Conservation (phyloP, 23 tunicate species). For the Halocynthia aurantium region DNA sequence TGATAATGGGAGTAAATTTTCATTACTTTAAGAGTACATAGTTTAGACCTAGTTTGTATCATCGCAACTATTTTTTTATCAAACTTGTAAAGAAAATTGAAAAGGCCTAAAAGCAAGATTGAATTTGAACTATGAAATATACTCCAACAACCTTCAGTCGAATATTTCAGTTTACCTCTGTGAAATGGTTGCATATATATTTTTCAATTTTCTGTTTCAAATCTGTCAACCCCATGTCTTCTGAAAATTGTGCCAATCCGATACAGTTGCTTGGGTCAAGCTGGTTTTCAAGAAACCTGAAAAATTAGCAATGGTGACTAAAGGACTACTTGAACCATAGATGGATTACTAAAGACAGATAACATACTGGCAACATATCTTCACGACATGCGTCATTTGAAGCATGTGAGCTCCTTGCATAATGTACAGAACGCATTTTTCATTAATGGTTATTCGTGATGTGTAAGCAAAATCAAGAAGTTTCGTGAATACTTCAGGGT, state of each 20-base stretch:
- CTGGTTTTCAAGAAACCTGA: constrained; percentile 81
- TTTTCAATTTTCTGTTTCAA: constrained; percentile 77
- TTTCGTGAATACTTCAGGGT: constrained; percentile 88
- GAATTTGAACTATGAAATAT: no score
- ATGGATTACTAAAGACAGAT: neutral
- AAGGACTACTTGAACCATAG: neutral
- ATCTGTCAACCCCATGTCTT: constrained; percentile 60
- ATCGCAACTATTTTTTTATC: no score
- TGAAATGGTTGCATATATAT: constrained; percentile 86
- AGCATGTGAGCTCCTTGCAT: constrained; percentile 93
- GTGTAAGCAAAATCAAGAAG: constrained; percentile 90
- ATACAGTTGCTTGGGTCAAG: constrained; percentile 82
- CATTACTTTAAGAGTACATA: neutral
- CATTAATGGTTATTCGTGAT: constrained; percentile 75
- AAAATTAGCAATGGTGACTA: no score
- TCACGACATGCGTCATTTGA: constrained; percentile 84
- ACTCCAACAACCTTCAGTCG: neutral
- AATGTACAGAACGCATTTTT: constrained; percentile 81
- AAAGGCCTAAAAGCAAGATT: no score
- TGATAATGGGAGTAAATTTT: neutral
- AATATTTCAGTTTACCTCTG: constrained; percentile 35
- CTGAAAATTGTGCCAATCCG: constrained; percentile 77
- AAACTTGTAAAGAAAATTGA: no score
- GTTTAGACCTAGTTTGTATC: neutral
- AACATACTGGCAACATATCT: constrained; percentile 81